Base-by-base conservation (phyloP, 1,140 invertebrate species). In the Brachionus rubens region DNA sequence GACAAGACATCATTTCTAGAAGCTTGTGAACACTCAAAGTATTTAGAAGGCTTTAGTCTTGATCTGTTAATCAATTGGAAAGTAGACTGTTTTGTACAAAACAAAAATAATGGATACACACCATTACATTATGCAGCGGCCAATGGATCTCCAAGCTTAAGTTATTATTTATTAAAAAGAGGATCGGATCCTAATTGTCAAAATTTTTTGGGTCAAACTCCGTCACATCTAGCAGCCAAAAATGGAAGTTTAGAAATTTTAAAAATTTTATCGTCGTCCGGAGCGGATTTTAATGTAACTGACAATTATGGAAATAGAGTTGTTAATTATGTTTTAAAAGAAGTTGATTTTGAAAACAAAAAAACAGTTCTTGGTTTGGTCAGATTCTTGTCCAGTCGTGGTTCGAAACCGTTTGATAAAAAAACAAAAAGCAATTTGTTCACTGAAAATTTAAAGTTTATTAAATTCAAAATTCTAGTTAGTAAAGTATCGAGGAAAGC, bases 151-250 rank as follows among this genome's bases (percentile, higher is more conserved):
- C 4, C 24, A 12, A 41, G 43, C n/a, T 65, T 65, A 41, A 19
- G 36, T 10, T 65, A 46, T 65, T 65, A 21, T 14, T 28, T 65
- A 16, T 24, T 65, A 14, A 65, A 43, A 65, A 14, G 24, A 19
- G 33, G 40, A 43, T 43, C 40, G 0, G 24, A 41, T 7, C 59
- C 59, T 10, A 19, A 65, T 65, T 43, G 7, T 0, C 6, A n/a
- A 4, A 65, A 65, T 65, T 65, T 65, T 65, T 24, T 21, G 0
- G 19, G 24, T 21, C 59, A 65, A 65, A 65, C 59, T 43, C 59
- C 59, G 12, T 19, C 59, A 19, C 59, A 65, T 46, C 43, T 65
- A 24, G 59, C 59, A n/a, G 59, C 59, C 24, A 0, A 43, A 6
- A 1, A 26, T n/a, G 24, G 12, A 26, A 3, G 24, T 12, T 10